Evolutionary conservation across 2,797 vertebrate genomes (phyloP).

Genomic region (Propithecus deckenii): DNA sequence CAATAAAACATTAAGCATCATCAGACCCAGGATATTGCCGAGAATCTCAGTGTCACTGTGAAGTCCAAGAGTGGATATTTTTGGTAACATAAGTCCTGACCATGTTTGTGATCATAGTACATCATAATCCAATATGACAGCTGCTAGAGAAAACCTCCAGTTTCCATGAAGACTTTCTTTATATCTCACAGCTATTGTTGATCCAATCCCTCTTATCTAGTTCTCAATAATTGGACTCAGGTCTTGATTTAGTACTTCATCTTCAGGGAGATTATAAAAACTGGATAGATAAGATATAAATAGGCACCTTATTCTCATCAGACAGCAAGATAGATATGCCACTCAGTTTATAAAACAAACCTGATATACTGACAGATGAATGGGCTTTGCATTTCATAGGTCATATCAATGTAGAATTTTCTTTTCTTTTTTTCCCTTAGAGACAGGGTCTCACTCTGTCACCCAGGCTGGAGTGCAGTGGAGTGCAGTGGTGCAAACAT

Average conservation of each 20-base stretch:
- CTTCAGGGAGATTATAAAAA: background rate
- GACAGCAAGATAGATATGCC: background rate
- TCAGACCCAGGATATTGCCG: background rate
- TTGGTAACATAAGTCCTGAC: background rate
- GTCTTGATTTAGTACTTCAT: background rate
- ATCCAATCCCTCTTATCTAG: background rate
- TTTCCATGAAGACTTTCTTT: background rate
- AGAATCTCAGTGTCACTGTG: background rate
- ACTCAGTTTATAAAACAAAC: background rate
- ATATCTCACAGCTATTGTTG: background rate
- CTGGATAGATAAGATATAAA: background rate
- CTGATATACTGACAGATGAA: background rate
- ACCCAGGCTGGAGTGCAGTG: background rate
- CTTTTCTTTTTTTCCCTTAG: background rate
- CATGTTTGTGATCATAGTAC: background rate
- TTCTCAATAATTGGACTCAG: background rate
- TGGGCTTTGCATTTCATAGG: background rate
- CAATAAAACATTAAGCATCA: background rate
- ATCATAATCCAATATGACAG: background rate
- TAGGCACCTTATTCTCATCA: background rate
- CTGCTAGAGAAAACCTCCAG: background rate
- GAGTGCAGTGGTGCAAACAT: background rate
- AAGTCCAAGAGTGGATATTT: background rate
- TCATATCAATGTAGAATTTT: background rate
- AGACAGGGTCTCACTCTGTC: background rate